These are phyloP conservation scores for Monomorium pharaonis DNA, from an alignment of 1,140 invertebrate genomes.

Conservation along the genomic window DNA sequence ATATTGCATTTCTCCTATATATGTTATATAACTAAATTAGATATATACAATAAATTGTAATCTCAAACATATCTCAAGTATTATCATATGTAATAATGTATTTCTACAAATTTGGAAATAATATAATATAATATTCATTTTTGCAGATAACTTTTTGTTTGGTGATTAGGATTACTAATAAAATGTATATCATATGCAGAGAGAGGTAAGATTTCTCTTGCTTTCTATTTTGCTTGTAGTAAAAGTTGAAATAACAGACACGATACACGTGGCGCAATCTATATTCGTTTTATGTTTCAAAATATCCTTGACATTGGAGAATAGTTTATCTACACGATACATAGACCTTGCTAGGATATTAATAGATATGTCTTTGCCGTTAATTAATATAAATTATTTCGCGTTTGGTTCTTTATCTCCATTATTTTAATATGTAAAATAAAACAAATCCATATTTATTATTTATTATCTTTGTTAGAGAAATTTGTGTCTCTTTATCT, in stretches of 20 bases:
- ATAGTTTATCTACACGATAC: background rate
- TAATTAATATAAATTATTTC: background rate
- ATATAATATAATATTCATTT: conserved; percentile 16
- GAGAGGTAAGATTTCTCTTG: background rate
- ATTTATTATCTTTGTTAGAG: background rate
- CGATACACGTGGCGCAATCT: conserved; percentile 6
- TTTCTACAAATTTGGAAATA: background rate
- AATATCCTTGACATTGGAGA: background rate
- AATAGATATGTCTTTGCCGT: background rate
- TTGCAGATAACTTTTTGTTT: conserved; percentile 10
- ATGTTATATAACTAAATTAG: background rate
- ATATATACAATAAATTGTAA: background rate
- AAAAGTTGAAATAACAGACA: background rate
- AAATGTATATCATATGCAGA: background rate
- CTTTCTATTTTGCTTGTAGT: background rate
- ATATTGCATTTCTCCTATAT: background rate
- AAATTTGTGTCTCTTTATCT: background rate
- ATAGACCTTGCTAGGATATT: background rate
- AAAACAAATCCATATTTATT: background rate
- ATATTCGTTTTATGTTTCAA: conserved; percentile 3
- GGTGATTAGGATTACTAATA: background rate
- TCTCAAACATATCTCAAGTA: background rate
- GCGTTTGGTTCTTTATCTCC: background rate
- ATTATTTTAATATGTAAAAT: background rate
- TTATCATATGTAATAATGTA: background rate